These are phyloP conservation scores for Ectemnius continuus DNA, from an alignment of 2,888 invertebrate species.

Conservation along the genomic window DNA sequence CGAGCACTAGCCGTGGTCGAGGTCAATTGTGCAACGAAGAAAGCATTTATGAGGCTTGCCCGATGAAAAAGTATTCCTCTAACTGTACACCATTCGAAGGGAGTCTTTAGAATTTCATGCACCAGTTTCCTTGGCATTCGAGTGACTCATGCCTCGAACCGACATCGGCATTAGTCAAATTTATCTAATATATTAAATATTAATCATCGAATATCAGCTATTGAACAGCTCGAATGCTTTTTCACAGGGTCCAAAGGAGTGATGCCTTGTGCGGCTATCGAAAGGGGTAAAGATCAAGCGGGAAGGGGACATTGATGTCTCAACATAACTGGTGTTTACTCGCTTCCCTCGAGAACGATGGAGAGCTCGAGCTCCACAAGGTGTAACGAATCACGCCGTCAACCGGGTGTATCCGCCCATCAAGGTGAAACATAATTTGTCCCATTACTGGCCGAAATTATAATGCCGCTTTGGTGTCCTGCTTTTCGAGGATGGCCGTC, in stretches of 20 bases:
- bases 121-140: conserved; percentile 15
- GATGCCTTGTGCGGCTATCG: too few relatives aligned
- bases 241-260: too few relatives aligned
- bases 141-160: not conserved
- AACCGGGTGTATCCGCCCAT: conserved; percentile 72
- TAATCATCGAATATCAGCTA: not conserved
- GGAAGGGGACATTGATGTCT: conserved; percentile 2
- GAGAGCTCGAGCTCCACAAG: conserved; percentile 17
- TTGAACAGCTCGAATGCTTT: too few relatives aligned
- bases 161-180: not conserved
- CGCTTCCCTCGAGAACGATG: conserved; percentile 20
- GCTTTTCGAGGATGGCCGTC: conserved; percentile 5
- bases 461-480: conserved; percentile 7
- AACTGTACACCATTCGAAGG: conserved; percentile 20
- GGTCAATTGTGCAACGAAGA: conserved; percentile 6
- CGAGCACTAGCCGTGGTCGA: conserved; percentile 12
- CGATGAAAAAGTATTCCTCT: conserved; percentile 5
- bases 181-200: not conserved
- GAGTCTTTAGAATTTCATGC: not conserved
- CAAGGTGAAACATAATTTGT: conserved; percentile 22
- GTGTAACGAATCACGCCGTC: conserved; percentile 26
- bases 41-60: conserved; percentile 1
- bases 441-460: conserved; percentile 22
- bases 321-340: conserved; percentile 11
- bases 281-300: not conserved